Evolutionary conservation across 2,888 invertebrate species (phyloP).

Genomic region (Aphrophora alni): DNA sequence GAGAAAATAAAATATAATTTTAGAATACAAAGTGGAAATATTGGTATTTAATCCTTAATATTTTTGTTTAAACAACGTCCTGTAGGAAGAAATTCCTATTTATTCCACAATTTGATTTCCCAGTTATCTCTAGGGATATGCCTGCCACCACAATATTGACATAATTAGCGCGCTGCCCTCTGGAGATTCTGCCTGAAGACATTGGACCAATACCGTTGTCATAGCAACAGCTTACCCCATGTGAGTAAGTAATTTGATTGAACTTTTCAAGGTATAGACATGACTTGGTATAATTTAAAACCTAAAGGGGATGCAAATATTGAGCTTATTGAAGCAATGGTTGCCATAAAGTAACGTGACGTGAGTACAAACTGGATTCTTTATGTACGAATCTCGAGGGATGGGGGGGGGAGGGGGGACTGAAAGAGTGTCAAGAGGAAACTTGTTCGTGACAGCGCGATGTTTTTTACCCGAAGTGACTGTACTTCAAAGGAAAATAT

Average conservation of each 20-base stretch:
- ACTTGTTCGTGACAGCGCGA: neutral
- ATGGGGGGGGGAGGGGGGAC: neutral
- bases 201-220: neutral
- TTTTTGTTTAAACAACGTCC: no score
- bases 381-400: neutral
- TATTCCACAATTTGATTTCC: no score
- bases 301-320: neutral
- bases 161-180: neutral
- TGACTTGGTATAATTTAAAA: neutral
- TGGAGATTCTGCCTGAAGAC: no score
- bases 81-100: no score
- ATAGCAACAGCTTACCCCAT: neutral
- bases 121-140: neutral
- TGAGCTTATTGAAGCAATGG: neutral
- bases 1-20: no score
- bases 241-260: neutral
- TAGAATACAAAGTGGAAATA: no score
- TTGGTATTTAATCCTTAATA: no score
- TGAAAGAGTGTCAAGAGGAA: neutral
- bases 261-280: neutral
- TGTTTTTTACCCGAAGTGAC: neutral
- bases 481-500: neutral
- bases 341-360: neutral
- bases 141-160: no score
- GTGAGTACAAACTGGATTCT: neutral